These are phyloP conservation scores for Hemibagrus wyckioides DNA, from an alignment of 2,113 vertebrate species.

Conservation along the genomic window DNA sequence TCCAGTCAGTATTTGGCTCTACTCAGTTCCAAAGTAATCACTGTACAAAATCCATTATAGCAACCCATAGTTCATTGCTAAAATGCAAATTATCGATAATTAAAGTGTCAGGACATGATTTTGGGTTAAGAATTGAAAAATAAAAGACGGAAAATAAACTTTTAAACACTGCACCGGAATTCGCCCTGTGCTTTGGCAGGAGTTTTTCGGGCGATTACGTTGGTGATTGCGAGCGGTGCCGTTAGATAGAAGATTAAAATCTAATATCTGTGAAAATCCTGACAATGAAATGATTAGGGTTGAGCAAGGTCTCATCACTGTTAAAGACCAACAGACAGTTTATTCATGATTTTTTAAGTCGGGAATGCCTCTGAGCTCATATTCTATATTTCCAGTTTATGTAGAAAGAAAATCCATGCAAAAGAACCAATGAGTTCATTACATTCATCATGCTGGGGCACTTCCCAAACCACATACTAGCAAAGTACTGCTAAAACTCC, in stretches of 20 bases:
- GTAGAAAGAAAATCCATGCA: not conserved
- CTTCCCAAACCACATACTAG: constrained; percentile 2
- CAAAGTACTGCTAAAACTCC: not conserved
- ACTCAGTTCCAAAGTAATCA: constrained; percentile 5
- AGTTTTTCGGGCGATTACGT: not conserved
- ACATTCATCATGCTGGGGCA: not conserved
- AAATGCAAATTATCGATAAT: not conserved
- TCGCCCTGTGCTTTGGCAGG: not conserved
- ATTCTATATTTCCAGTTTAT: not conserved
- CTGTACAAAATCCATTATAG: constrained; percentile 12
- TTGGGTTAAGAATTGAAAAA: not conserved
- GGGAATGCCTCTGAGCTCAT: not conserved
- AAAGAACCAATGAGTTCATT: not conserved
- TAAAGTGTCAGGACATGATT: not conserved
- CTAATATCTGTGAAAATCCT: not conserved
- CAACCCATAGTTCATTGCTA: not conserved
- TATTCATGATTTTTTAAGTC: not conserved
- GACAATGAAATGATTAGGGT: not conserved
- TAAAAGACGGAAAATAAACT: not conserved
- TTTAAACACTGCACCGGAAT: not conserved
- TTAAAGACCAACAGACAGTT: not conserved
- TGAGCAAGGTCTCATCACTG: not conserved
- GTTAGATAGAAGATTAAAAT: not conserved
- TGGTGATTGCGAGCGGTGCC: not conserved
- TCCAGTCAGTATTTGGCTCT: not conserved